A percentile compares a stretch with the other conserved stretches of the same genome.
Evolutionary conservation across 2,888 invertebrate species (phyloP).

Genomic region (Melanchra persicariae): DNA sequence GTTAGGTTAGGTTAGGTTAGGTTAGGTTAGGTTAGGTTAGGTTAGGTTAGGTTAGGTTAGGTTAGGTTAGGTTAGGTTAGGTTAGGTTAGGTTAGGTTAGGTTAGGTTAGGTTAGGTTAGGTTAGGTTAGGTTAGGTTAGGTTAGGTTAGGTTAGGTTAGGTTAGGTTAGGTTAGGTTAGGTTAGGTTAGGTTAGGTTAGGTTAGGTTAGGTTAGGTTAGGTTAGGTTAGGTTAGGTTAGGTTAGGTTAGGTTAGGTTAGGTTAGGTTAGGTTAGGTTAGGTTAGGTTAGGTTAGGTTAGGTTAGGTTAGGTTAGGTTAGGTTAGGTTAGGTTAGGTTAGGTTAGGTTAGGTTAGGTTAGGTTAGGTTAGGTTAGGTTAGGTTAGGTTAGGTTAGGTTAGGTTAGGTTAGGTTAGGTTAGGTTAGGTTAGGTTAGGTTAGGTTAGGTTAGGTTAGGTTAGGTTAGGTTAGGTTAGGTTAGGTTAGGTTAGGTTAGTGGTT

Average conservation of each 20-base stretch:
- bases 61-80: slow-evolving; percentile 64
- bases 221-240: slow-evolving; percentile 55
- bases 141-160: slow-evolving; percentile 23
- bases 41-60: slow-evolving; percentile 58
- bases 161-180: slow-evolving; percentile 65
- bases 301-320: slow-evolving; percentile 57
- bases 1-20: slow-evolving; percentile 40
- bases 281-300: slow-evolving; percentile 53
- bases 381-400: no score
- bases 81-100: slow-evolving; percentile 66
- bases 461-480: slow-evolving; percentile 52
- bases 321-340: slow-evolving; percentile 64
- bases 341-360: slow-evolving; percentile 53
- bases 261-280: slow-evolving; percentile 52
- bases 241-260: slow-evolving; percentile 37
- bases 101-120: slow-evolving; percentile 56
- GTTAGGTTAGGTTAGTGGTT: slow-evolving; percentile 49
- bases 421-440: no score
- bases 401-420: no score
- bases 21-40: slow-evolving; percentile 57
- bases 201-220: slow-evolving; percentile 61
- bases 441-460: slow-evolving; percentile 48
- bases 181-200: slow-evolving; percentile 65
- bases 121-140: slow-evolving; percentile 63
- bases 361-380: no score